These are phyloP conservation scores for Mizuhopecten yessoensis DNA, from an alignment of 1,140 invertebrate species.

Conservation along the genomic window DNA sequence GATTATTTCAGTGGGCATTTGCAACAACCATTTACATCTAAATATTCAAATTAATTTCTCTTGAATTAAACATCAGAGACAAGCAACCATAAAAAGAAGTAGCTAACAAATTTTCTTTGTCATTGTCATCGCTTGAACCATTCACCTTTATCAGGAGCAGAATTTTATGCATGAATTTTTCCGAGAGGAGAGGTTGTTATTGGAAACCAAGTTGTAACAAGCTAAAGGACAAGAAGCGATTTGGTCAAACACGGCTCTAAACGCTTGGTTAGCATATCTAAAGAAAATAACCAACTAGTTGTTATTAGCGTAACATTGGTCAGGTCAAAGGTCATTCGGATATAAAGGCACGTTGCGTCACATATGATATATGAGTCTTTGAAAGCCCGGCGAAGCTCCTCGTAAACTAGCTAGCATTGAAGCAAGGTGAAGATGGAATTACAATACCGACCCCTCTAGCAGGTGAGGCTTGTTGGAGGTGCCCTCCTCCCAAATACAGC, in stretches of 20 bases:
- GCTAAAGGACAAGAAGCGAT: constrained; percentile 21
- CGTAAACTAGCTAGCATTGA: neutral
- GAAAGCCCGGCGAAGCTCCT: constrained; percentile 4
- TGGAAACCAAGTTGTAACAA: constrained; percentile 26
- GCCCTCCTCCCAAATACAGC: neutral
- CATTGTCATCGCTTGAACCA: neutral
- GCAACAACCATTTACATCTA: constrained; percentile 6
- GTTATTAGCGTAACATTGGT: neutral
- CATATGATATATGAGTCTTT: neutral
- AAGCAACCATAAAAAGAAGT: neutral
- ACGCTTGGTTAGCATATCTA: neutral
- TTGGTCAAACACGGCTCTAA: constrained; percentile 22
- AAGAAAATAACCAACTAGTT: neutral
- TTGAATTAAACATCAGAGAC: constrained; percentile 39
- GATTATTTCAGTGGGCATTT: neutral
- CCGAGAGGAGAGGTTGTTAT: neutral
- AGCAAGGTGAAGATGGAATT: constrained; percentile 9
- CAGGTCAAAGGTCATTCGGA: neutral
- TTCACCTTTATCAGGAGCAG: neutral
- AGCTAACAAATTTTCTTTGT: neutral
- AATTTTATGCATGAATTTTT: neutral
- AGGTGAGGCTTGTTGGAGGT: neutral
- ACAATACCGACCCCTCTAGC: neutral
- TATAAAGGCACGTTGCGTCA: constrained; percentile 31
- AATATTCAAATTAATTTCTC: constrained; percentile 36